Base-by-base conservation (phyloP, 1,140 invertebrate genomes). In the Solenopsis fugax region DNA sequence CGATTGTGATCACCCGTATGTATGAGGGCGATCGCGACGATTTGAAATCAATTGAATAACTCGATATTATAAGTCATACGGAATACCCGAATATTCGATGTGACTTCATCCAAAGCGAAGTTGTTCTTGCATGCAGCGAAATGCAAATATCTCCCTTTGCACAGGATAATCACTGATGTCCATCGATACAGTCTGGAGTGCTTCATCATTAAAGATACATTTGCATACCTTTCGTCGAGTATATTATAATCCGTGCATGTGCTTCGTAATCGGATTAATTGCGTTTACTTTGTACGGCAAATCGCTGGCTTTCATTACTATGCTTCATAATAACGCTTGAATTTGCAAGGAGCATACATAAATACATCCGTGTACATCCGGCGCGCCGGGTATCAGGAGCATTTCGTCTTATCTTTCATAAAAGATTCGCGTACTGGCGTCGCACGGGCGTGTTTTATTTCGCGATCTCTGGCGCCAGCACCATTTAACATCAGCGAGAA, bases 301-400 rank as follows among this genome's bases (percentile, higher is more conserved):
- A 58, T 58, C 37, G 21, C 50, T 21, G 2, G 1, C 16, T 82
- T 72, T 82, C 24, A 82, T 60, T 37, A 45, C 2, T 62, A 6
- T 37, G 13, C 21, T 13, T n/a, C n/a, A 4, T 82, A 60, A 82
- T 82, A 71, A 58, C 7, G 41, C 41, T 41, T 41, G 65, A 60
- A 72, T 72, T 81, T 48, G 67, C 52, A 82, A 82, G 72, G 52
- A 82, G 67, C 67, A 58, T 58, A 56, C 50, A 29, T 48, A 60
- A 82, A 48, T 58, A 48, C 12, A 7, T 29, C 29, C 29, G 9
- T 41, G 2, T 21, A 16, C 37, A 41, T 56, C 9, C 76, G 34
- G 18, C 7, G 18, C 29, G 29, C 76, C 45, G 60, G 37, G n/a
- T 71, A 72, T 71, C 21, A 58, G 24, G 4, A 34, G 37, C 21